Evolutionary conservation across 2,797 vertebrate species (phyloP).

Genomic region (Melanotaenia parkinsoni): DNA sequence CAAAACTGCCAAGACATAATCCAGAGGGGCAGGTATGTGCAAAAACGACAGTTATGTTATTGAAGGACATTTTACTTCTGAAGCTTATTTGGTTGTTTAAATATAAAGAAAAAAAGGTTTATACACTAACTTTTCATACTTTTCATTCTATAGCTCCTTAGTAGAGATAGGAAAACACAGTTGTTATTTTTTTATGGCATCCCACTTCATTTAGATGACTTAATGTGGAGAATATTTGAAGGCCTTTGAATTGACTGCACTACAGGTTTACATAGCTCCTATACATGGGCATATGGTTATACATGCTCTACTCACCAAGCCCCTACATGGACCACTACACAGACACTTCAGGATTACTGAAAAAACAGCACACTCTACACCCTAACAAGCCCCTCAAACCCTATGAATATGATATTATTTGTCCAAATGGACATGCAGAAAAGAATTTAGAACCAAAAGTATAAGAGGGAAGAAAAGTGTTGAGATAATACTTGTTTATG

Average conservation of each 20-base stretch:
- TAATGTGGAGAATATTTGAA: neutral
- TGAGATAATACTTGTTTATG: constrained; percentile 21
- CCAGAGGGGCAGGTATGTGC: too few relatives aligned
- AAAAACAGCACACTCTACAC: neutral
- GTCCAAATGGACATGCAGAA: constrained; percentile 28
- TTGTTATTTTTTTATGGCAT: neutral
- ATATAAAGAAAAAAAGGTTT: neutral
- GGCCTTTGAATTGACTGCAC: neutral
- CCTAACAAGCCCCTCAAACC: constrained; percentile 1
- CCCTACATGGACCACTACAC: neutral
- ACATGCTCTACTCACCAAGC: neutral
- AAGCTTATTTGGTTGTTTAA: neutral
- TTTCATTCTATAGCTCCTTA: neutral
- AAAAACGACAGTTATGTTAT: neutral
- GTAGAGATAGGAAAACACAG: neutral
- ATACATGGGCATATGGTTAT: too few relatives aligned
- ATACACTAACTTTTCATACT: neutral
- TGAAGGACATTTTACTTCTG: neutral
- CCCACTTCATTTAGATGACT: neutral
- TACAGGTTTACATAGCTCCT: neutral
- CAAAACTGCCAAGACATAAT: too few relatives aligned
- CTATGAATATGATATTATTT: constrained; percentile 15
- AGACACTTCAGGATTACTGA: neutral
- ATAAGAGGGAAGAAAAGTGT: constrained; percentile 8
- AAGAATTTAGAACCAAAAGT: constrained; percentile 11